Base-by-base conservation (phyloP, 2,888 invertebrate species). In the Habrosyne pyritoides region DNA sequence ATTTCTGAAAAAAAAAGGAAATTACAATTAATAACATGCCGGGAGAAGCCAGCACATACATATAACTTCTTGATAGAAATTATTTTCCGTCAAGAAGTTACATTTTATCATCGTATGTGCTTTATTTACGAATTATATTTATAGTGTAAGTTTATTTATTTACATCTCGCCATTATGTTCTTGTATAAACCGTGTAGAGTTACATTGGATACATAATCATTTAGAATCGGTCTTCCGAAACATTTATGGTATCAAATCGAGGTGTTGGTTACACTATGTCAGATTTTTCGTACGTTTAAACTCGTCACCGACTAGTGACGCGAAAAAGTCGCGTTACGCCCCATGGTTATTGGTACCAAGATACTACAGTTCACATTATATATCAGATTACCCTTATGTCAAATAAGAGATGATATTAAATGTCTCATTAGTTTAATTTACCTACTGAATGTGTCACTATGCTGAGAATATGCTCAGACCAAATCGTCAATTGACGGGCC, bases 251-350 rank as follows among this genome's bases (percentile, higher is more conserved):
- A 64, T 69, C 61, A 52, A 54, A 58, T 56, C 33, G 48, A 59
- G 57, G 85, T 83, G 83, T 84, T 75, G 67, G 69, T 81, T 81
- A 76, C 79, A 74, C 68, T 80, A 75, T 75, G 84, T 81, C 79
- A 81, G 60, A 83, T 84, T 84, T 86, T 84, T 84, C 83, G 79
- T 82, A 73, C 81, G 66, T 78, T 84, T 84, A 84, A 83, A 79
- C 83, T 74, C 66, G 77, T 71, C 71, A 63, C 56, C 59, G 67
- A 57, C 63, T 79, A 82, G 75, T 76, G 80, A 66, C 58, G 80
- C 79, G 79, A 70, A 66, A 84, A 85, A 84, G 79, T 59, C 67
- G 71, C 77, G 83, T 79, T 73, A 82, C 81, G 83, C 81, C 72
- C 74, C 73, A 70, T 75, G 81, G 64, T 52, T 73, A 73, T 70